Conservation (phyloP, 2,113 vertebrate genomes). For the Cololabis saira region DNA sequence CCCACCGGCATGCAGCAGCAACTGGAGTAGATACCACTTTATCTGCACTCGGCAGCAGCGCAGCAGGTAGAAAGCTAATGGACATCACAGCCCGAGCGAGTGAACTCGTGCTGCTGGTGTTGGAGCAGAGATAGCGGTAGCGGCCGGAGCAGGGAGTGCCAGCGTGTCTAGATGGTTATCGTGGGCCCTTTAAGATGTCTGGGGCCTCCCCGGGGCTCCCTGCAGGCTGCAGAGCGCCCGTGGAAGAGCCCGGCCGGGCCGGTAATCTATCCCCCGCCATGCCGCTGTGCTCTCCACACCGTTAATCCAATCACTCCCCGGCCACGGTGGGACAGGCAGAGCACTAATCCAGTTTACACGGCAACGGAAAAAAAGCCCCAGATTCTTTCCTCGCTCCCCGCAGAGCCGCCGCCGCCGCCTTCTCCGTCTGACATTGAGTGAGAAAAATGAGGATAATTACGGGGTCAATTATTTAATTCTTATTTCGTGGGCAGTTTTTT, state of each 20-base stretch:
- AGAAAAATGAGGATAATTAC: constrained; percentile 84
- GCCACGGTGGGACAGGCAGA: constrained; percentile 77
- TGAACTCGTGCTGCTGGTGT: constrained; percentile 70
- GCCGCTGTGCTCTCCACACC: constrained; percentile 75
- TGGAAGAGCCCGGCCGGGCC: constrained; percentile 67
- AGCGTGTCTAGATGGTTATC: constrained; percentile 74
- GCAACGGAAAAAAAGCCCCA: constrained; percentile 67
- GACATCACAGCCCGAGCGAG: constrained; percentile 74
- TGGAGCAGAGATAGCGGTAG: constrained; percentile 67
- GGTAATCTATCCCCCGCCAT: constrained; percentile 79
- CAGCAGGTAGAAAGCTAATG: constrained; percentile 73
- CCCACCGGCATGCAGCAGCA: constrained; percentile 54
- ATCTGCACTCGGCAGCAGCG: constrained; percentile 73
- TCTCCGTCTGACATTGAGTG: constrained; percentile 69
- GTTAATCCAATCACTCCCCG: constrained; percentile 82
- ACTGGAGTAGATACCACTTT: constrained; percentile 69
- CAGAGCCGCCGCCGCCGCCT: constrained; percentile 55
- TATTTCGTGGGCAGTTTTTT: constrained; percentile 52
- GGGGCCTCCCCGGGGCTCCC: constrained; percentile 68
- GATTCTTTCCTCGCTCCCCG: constrained; percentile 68
- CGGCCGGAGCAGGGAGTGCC: constrained; percentile 44
- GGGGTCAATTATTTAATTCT: constrained; percentile 79
- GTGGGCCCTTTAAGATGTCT: constrained; percentile 69
- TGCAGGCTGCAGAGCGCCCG: constrained; percentile 58
- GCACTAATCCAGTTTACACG: constrained; percentile 83